Base-by-base conservation (phyloP, 2,888 invertebrate genomes). In the Ptycholaimellus sp. region DNA sequence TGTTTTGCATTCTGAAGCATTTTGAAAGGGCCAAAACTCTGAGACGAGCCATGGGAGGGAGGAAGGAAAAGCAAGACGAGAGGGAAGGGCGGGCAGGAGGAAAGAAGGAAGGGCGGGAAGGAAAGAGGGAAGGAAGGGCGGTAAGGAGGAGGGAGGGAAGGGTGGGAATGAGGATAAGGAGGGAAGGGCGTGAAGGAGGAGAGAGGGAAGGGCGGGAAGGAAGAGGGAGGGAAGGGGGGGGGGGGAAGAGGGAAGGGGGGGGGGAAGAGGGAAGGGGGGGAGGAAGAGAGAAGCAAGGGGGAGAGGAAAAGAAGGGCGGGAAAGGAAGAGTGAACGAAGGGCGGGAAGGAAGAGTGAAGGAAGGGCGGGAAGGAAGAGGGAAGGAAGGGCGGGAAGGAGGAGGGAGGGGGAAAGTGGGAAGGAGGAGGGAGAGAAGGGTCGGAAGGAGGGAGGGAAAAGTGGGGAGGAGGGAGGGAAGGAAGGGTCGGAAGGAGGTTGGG, bases 271-370 rank as follows among this genome's bases (percentile, higher is more conserved):
- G 27, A 13, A 19, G 27, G 19, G 35, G 16, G 25, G 18, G 27
- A 3, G 6, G 34, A 17, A 21, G 18, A n/a, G 20, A 5, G 29
- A 21, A 21, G 30, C n/a, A 2, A 30, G 30, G 36, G 30, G 19
- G 35, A 35, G 35, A 35, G 28, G 27, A 35, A 18, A 27, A 25
- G 35, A 27, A 27, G 28, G 18, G 28, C 22, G 19, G 27, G 25
- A 27, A 35, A 28, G 28, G 25, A 27, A 16, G 16, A 25, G n/a
- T 18, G 16, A 16, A 22, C 21, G 21, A 23, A 33, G 19, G 17
- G 20, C 25, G 23, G 35, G 35, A 27, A n/a, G n/a, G 7, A 35
- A 19, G 35, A 35, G 19, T 25, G 35, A 35, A 23, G 35, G 18
- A 28, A 13, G 13, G 28, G 19, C 25, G 27, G 35, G 19, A n/a